phyloP scores from a whole-genome alignment of 2,888 invertebrate genomes.

The Endomychus coccineus region DNA sequence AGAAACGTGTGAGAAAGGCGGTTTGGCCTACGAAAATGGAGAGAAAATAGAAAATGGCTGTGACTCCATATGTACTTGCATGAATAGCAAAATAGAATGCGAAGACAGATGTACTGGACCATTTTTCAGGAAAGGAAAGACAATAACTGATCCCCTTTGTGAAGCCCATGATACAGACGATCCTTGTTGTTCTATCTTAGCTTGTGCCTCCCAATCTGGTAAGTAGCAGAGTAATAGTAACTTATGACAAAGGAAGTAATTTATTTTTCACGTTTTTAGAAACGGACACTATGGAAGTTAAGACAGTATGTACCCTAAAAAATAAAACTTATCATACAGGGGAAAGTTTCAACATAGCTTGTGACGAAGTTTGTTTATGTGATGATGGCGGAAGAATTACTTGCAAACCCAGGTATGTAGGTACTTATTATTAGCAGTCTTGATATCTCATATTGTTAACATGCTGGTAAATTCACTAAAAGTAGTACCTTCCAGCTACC shows the following conservation, averaged over 20 bases:
- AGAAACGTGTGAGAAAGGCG: slow-evolving; percentile 40
- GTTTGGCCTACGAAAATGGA: slow-evolving; percentile 52
- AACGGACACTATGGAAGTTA: no score
- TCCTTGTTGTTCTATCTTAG: slow-evolving; percentile 62
- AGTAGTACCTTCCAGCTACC: no score
- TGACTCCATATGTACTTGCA: slow-evolving; percentile 70
- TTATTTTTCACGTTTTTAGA: background rate
- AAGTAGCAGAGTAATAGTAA: slow-evolving; percentile 18
- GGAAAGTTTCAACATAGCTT: slow-evolving; percentile 70
- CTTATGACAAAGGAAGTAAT: background rate
- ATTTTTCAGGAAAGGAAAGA: slow-evolving; percentile 60
- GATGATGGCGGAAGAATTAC: slow-evolving; percentile 56
- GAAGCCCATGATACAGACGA: slow-evolving; percentile 64
- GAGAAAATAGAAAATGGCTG: slow-evolving; percentile 67
- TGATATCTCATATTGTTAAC: no score
- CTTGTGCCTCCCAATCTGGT: slow-evolving; percentile 60
- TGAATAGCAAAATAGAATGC: slow-evolving; percentile 63
- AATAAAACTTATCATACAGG: slow-evolving; percentile 67
- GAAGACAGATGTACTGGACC: slow-evolving; percentile 62
- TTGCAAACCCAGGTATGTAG: slow-evolving; percentile 42
- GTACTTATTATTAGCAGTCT: no score
- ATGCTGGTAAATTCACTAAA: no score
- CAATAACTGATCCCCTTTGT: slow-evolving; percentile 62
- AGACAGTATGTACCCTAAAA: background rate
- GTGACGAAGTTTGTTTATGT: slow-evolving; percentile 71